Conservation (phyloP, 2,888 invertebrate genomes). For the Schizotus pectinicornis region DNA sequence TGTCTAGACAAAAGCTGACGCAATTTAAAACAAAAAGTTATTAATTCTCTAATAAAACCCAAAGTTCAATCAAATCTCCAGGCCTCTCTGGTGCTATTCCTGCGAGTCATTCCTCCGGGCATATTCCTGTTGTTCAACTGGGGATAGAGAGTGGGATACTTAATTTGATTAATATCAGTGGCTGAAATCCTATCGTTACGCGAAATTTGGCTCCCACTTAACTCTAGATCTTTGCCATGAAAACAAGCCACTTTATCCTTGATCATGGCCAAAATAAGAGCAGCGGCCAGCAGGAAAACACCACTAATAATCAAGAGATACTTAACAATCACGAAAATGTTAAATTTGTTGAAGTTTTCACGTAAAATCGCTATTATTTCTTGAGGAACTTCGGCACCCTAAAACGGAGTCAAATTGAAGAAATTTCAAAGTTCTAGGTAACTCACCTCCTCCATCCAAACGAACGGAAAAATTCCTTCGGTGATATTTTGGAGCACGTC, state of each 20-base stretch:
- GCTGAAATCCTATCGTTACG: too few relatives aligned
- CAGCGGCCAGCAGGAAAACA: neutral
- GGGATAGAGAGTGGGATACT: too few relatives aligned
- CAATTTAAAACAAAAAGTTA: too few relatives aligned
- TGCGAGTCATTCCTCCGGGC: too few relatives aligned
- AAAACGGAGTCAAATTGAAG: slow-evolving; percentile 4
- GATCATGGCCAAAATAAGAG: slow-evolving; percentile 13
- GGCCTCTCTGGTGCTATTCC: too few relatives aligned
- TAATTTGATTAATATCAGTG: too few relatives aligned
- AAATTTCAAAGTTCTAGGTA: neutral
- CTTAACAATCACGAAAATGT: slow-evolving; percentile 9
- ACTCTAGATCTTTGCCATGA: too few relatives aligned
- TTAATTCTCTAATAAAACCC: too few relatives aligned
- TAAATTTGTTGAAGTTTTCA: slow-evolving; percentile 10
- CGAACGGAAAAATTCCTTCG: slow-evolving; percentile 64
- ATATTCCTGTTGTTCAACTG: too few relatives aligned
- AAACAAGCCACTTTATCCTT: slow-evolving; percentile 13
- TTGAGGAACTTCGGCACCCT: slow-evolving; percentile 39
- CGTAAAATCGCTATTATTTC: slow-evolving; percentile 12
- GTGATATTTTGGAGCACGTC: slow-evolving; percentile 60
- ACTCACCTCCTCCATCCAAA: slow-evolving; percentile 67
- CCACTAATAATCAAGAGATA: slow-evolving; percentile 5
- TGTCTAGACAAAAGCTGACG: too few relatives aligned
- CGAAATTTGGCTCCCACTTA: too few relatives aligned
- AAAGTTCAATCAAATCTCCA: too few relatives aligned